Conservation (phyloP, 1,140 invertebrate genomes). For the Drusus annulatus region DNA sequence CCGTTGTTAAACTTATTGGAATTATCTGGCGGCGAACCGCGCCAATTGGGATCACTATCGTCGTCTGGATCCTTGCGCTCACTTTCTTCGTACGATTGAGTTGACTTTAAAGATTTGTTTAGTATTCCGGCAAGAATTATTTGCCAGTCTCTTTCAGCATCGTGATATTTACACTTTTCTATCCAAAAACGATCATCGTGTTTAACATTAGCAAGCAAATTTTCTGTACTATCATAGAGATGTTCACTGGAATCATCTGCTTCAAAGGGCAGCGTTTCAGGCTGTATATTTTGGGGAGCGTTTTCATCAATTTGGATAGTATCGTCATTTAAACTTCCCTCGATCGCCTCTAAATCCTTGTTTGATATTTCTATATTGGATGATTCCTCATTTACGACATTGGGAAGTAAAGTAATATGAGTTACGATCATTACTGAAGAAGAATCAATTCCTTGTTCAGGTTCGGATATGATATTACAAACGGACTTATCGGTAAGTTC, state of each 20-base stretch:
- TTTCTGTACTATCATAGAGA: not conserved
- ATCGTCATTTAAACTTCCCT: not conserved
- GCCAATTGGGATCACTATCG: conserved; percentile 73
- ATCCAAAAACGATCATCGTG: conserved; percentile 75
- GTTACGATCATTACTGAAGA: too few species aligned
- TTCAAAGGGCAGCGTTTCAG: not conserved
- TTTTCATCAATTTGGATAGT: not conserved
- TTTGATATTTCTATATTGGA: too few species aligned
- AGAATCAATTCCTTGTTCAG: too few species aligned
- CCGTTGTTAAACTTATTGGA: conserved; percentile 43
- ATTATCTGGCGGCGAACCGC: conserved; percentile 68
- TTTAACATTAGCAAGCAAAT: conserved; percentile 62
- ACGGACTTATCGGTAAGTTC: too few species aligned
- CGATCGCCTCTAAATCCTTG: too few species aligned
- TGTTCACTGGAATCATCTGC: not conserved
- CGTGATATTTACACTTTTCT: conserved; percentile 74
- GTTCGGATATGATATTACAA: too few species aligned
- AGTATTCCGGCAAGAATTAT: conserved; percentile 67
- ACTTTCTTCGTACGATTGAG: conserved; percentile 64
- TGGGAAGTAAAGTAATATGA: too few species aligned
- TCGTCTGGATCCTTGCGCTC: conserved; percentile 74
- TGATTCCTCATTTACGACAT: too few species aligned
- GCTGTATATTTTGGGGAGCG: not conserved
- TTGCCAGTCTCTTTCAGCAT: conserved; percentile 76
- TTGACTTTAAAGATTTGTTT: conserved; percentile 63